Evolutionary conservation across 1,140 invertebrate species (phyloP).

Genomic region (Drosophila lowei): DNA sequence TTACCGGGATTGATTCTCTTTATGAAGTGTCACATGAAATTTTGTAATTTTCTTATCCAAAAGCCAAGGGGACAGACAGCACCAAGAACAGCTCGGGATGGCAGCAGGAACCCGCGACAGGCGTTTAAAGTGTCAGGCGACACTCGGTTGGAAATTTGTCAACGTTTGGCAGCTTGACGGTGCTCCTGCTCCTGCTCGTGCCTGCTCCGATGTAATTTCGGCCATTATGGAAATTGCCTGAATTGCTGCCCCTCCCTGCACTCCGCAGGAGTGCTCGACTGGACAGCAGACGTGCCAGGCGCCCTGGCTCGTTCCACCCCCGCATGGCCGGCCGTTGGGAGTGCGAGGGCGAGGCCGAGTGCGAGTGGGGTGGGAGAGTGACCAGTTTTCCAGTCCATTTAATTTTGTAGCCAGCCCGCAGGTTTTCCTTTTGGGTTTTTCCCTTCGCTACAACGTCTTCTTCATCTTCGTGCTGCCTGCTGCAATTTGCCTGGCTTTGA

Average conservation of each 20-base stretch:
- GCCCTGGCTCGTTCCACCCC: constrained; percentile 8
- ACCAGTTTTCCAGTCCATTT: constrained; percentile 78
- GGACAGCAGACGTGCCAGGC: constrained; percentile 6
- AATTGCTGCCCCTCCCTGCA: constrained; percentile 1
- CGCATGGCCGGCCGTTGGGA: constrained; percentile 1
- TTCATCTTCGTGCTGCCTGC: not conserved
- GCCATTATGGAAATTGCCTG: constrained; percentile 67
- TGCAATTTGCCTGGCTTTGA: constrained; percentile 49
- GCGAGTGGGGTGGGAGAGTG: constrained; percentile 26
- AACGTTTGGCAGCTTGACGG: constrained; percentile 50
- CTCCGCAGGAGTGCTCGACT: not conserved
- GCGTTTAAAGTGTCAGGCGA: constrained; percentile 69
- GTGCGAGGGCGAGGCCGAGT: too few species aligned
- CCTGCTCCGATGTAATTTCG: constrained; percentile 45
- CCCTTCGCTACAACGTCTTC: constrained; percentile 3
- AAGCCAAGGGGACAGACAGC: constrained; percentile 6
- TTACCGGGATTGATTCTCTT: constrained; percentile 6
- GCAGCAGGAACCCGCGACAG: not conserved
- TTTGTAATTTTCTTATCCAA: constrained; percentile 75
- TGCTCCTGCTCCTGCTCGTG: constrained; percentile 11
- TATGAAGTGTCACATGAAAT: constrained; percentile 76
- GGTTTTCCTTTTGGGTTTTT: constrained; percentile 46
- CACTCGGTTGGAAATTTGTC: constrained; percentile 57
- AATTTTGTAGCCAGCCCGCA: constrained; percentile 70
- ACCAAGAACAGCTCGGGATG: too few species aligned